phyloP scores from a whole-genome alignment of 2,113 vertebrate species.

The Microcebus tavaratra region DNA sequence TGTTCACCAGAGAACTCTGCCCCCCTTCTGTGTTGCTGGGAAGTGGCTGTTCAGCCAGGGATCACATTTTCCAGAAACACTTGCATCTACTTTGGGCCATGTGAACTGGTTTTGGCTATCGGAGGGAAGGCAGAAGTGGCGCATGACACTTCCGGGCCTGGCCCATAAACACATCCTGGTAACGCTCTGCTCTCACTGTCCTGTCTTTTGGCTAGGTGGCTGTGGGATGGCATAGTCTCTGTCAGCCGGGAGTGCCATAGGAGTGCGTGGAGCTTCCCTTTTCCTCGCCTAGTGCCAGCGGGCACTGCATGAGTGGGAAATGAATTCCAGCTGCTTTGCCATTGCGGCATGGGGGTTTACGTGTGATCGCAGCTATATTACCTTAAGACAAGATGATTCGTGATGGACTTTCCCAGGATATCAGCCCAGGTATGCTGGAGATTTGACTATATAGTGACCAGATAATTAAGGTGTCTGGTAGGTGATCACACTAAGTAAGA shows the following conservation, averaged over 20 bases:
- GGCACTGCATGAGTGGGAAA: neutral
- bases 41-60: neutral
- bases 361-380: neutral
- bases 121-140: neutral
- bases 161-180: neutral
- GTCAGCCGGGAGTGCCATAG: rapidly evolving
- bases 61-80: neutral
- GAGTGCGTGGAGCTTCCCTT: neutral
- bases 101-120: neutral
- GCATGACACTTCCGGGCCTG: neutral
- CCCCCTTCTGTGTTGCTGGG: neutral
- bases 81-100: neutral
- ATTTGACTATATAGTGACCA: neutral
- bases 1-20: neutral
- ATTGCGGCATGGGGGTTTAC: neutral
- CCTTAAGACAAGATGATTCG: neutral
- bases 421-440: neutral
- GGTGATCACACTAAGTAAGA: neutral
- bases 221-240: neutral
- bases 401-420: neutral
- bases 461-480: neutral
- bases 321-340: neutral
- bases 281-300: neutral
- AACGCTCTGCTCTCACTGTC: neutral
- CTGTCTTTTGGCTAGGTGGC: neutral